Percentiles rank a stretch among this genome's conserved stretches.
phyloP scores from a whole-genome alignment of 2,113 vertebrate genomes.

The Centropus unirufus region DNA sequence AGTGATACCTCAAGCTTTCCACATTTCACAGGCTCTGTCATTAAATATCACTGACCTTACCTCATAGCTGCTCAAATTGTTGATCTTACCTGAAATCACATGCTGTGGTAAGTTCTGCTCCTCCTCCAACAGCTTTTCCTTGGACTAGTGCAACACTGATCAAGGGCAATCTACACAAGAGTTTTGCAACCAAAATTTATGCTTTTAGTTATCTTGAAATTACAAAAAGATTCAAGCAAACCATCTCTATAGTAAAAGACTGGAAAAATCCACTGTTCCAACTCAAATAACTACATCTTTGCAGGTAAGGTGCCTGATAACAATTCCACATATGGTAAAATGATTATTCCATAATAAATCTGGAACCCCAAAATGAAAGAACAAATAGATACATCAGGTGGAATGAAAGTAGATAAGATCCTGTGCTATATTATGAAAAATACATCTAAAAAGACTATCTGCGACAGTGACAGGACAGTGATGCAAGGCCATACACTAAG shows the following conservation, averaged over 20 bases:
- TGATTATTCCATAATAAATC: not conserved
- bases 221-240: not conserved
- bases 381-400: not conserved
- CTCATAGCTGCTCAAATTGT: not conserved
- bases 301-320: not conserved
- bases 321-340: not conserved
- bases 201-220: not conserved
- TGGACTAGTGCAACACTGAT: conserved; percentile 92
- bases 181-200: not conserved
- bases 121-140: conserved; percentile 91
- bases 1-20: not conserved
- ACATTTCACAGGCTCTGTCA: not conserved
- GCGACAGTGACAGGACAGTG: not conserved
- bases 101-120: conserved; percentile 91
- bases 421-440: not conserved
- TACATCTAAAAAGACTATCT: not conserved
- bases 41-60: not conserved
- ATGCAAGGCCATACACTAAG: not conserved
- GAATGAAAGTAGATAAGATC: not conserved
- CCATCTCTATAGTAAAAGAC: not conserved
- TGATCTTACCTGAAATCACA: conserved; percentile 93
- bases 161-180: conserved; percentile 86
- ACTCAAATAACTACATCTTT: not conserved
- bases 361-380: not conserved
- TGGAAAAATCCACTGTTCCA: not conserved